A percentile compares a stretch with the other conserved stretches of the same genome.
Conservation (phyloP, 2,888 invertebrate species). For the Tetragonisca angustula region DNA sequence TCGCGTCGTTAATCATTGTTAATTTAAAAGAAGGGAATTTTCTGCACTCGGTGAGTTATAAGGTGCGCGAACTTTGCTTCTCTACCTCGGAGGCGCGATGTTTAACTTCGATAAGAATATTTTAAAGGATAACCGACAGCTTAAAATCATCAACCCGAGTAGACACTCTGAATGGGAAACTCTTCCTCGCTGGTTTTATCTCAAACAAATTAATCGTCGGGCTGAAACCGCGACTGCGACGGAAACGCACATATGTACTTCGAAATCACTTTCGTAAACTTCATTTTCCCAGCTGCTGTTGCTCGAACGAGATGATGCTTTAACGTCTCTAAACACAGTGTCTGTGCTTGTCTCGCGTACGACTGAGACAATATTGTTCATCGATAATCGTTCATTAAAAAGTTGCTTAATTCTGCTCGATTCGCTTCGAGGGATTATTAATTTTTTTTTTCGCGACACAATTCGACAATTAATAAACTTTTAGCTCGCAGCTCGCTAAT, state of each 20-base stretch:
- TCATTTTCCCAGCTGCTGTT: not conserved
- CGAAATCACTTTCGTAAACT: not conserved
- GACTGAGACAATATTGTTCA: no score
- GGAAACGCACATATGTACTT: not conserved
- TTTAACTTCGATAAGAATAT: not conserved
- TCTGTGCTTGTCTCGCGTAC: no score
- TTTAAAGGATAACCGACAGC: not conserved
- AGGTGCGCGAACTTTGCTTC: not conserved
- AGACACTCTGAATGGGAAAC: not conserved
- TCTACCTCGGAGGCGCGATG: not conserved
- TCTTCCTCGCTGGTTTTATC: not conserved
- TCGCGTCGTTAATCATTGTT: not conserved
- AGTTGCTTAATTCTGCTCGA: not conserved
- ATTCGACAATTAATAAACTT: no score
- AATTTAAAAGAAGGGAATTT: not conserved
- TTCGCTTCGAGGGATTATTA: not conserved
- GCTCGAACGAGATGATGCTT: no score
- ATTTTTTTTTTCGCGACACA: no score
- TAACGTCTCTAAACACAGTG: no score
- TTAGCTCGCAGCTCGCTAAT: no score
- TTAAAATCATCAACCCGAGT: not conserved
- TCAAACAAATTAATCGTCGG: not conserved
- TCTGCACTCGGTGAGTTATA: not conserved
- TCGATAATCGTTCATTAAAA: no score
- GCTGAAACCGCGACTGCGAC: not conserved